Evolutionary conservation across 2,888 invertebrate species (phyloP).

Genomic region (Biston betularia): DNA sequence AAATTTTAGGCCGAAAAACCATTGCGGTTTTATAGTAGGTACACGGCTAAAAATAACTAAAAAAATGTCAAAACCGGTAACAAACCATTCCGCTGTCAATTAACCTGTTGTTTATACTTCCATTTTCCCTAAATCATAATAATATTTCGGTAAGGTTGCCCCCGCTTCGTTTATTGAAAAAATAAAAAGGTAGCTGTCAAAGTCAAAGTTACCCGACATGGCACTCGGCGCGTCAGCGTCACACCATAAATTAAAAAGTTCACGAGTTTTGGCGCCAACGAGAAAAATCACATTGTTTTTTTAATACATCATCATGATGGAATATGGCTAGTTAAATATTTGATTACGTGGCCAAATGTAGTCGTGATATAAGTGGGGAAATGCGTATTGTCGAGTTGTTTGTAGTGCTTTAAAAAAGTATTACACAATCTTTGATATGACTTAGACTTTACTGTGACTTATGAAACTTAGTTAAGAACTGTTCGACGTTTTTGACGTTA

Average conservation of each 20-base stretch:
- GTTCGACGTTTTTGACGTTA: too few species aligned
- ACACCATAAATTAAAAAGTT: constrained; percentile 59
- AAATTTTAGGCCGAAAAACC: too few species aligned
- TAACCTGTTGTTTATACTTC: constrained; percentile 34
- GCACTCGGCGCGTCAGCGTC: constrained; percentile 44
- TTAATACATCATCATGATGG: background rate
- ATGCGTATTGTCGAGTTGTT: too few species aligned
- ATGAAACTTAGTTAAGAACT: too few species aligned
- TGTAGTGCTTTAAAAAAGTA: too few species aligned
- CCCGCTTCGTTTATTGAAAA: constrained; percentile 24
- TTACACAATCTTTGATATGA: too few species aligned
- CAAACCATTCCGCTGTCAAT: constrained; percentile 31
- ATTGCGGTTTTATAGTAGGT: too few species aligned
- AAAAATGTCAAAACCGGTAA: constrained; percentile 22
- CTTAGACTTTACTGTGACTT: too few species aligned
- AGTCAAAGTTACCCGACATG: constrained; percentile 49
- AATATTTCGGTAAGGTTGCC: constrained; percentile 29
- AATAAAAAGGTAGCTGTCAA: constrained; percentile 41
- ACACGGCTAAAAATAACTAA: background rate
- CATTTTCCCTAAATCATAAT: constrained; percentile 36
- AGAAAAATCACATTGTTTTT: too few species aligned
- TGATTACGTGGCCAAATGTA: too few species aligned
- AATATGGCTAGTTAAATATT: too few species aligned
- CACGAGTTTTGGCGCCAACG: constrained; percentile 29
- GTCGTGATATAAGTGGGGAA: too few species aligned